Evolutionary conservation across 1,140 invertebrate genomes (phyloP), one percentile per base, ranked within the genome.

Genomic region (Macrotrachela quadricornifera): DNA sequence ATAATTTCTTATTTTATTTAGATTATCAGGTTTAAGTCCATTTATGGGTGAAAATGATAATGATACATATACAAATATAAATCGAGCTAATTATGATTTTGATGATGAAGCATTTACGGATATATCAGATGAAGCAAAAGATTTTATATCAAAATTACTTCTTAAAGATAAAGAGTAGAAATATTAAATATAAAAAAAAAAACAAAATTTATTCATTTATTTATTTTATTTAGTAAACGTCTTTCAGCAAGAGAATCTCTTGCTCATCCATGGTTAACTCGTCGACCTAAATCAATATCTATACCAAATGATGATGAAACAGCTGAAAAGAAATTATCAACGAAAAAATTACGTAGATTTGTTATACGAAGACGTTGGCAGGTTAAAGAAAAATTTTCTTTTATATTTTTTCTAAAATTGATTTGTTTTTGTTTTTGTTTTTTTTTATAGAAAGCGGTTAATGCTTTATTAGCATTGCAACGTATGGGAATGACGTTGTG

Each of bases 1-100:
- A 41, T 16, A 38, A 18, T 18, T 13, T 42, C 17, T 36, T 2
- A 15, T 57, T 51, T 15, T 30, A 4, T 30, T 38, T 55, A 95
- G 90, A 61, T 73, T 97, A 59, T 95, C 88, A 14, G 91, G 91
- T 37, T 72, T 97, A 41, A 95, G 90, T 21, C 91, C 91, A 15
- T 96, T 97, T 71, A 90, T 95, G 84, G 91, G 90, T 10, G 85
- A 92, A 63, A 88, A 80, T 49, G 90, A 96, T 67, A 77, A 85
- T 55, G 85, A 95, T 71, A 96, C 91, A 11, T 90, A 91, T 84
- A 83, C 84, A 1, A 94, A 92, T 66, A 86, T 94, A 13, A 85
- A 81, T 0, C 72, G 77, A 57, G 82, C 81, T 1, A 79, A 82
- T 57, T 91, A 80, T 65, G 83, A 90, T 67, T 88, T 85, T 63